Percentiles rank a stretch among this genome's conserved stretches.
phyloP scores from a whole-genome alignment of 2,113 vertebrate genomes.

The Symphodus melops region DNA sequence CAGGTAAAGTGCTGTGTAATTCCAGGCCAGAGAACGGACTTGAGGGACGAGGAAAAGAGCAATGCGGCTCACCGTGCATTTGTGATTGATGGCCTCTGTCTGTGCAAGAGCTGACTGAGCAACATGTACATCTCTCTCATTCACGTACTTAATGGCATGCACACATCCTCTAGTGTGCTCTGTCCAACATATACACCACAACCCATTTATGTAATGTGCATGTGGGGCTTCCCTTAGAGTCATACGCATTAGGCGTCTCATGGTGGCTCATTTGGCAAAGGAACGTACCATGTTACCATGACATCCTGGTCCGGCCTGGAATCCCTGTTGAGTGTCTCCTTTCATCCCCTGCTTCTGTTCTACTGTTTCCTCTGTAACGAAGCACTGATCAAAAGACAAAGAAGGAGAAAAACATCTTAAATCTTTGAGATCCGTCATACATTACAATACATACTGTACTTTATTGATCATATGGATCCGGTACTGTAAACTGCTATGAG shows the following conservation, averaged over 20 bases:
- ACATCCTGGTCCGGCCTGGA: conserved; percentile 19
- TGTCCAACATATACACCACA: conserved; percentile 23
- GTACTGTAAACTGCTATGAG: conserved; percentile 30
- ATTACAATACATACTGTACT: not conserved
- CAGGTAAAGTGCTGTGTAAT: conserved; percentile 77
- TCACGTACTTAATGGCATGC: conserved; percentile 64
- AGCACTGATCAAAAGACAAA: conserved; percentile 37
- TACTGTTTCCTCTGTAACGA: not conserved
- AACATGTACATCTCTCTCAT: conserved; percentile 77
- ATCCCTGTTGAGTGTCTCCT: conserved; percentile 25
- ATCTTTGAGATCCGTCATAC: conserved; percentile 9
- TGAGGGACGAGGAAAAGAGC: conserved; percentile 69
- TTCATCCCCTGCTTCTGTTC: conserved; percentile 17
- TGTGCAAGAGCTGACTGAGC: conserved; percentile 80
- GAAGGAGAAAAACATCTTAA: not conserved
- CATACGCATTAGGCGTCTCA: not conserved
- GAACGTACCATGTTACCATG: conserved; percentile 37
- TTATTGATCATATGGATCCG: conserved; percentile 36
- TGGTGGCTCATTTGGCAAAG: conserved; percentile 6
- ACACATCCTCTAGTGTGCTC: conserved; percentile 32
- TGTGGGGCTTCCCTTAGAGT: not conserved
- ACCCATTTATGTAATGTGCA: conserved; percentile 2
- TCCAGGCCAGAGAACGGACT: conserved; percentile 60
- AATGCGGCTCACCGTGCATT: conserved; percentile 69
- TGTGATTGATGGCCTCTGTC: conserved; percentile 81